Percentiles rank a stretch among this genome's conserved stretches.
Evolutionary conservation across 2,888 invertebrate species (phyloP).

Genomic region (Artemia sinica): DNA sequence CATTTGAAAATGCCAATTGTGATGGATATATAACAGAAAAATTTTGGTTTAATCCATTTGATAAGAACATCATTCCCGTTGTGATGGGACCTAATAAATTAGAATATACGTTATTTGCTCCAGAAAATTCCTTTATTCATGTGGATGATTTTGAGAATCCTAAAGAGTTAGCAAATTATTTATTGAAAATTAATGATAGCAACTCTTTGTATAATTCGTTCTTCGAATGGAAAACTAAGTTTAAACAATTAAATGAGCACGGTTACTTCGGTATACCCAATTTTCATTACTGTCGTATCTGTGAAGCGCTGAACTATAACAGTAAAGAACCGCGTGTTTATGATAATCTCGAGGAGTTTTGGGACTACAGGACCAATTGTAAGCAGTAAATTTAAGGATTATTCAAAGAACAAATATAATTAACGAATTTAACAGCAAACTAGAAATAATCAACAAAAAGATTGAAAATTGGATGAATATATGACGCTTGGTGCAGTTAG

Average conservation of each 20-base stretch:
- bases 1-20: slow-evolving; percentile 31
- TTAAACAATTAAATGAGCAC: slow-evolving; percentile 44
- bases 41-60: slow-evolving; percentile 45
- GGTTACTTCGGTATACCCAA: slow-evolving; percentile 46
- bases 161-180: slow-evolving; percentile 31
- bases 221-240: slow-evolving; percentile 32
- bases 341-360: slow-evolving; percentile 32
- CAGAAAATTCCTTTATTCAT: slow-evolving; percentile 45
- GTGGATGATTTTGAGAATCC: slow-evolving; percentile 39
- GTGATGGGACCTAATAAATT: slow-evolving; percentile 42
- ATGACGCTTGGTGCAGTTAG: too few relatives aligned
- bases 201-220: slow-evolving; percentile 23
- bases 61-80: slow-evolving; percentile 44
- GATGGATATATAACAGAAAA: slow-evolving; percentile 51
- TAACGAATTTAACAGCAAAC: too few relatives aligned
- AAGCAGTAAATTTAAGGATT: background rate
- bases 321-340: slow-evolving; percentile 33
- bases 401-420: too few relatives aligned
- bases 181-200: slow-evolving; percentile 22
- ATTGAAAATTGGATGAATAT: too few relatives aligned
- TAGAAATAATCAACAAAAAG: too few relatives aligned
- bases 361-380: slow-evolving; percentile 28
- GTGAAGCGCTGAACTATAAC: slow-evolving; percentile 49
- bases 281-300: slow-evolving; percentile 44
- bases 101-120: slow-evolving; percentile 38